Evolutionary conservation across 1,140 invertebrate species (phyloP).

Genomic region (Magallana gigas): DNA sequence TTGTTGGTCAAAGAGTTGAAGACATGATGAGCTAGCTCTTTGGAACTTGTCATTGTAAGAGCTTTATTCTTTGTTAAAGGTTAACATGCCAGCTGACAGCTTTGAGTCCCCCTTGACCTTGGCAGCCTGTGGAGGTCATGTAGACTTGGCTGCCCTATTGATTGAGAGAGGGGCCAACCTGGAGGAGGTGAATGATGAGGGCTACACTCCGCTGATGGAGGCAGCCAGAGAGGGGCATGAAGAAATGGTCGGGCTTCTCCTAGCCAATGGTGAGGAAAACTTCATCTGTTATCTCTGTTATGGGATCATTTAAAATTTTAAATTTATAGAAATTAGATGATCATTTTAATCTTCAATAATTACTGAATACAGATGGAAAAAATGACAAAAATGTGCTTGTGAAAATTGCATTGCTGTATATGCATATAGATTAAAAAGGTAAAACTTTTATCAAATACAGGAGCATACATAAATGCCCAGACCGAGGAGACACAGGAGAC

Average conservation of each 20-base stretch:
- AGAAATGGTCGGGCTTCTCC: conserved; percentile 96
- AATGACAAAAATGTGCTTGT: too few relatives aligned
- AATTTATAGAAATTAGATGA: too few relatives aligned
- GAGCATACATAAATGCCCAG: conserved; percentile 97
- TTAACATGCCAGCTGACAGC: conserved; percentile 99
- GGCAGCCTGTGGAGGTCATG: conserved; percentile 98
- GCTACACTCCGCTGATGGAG: conserved; percentile 98
- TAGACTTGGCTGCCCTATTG: conserved; percentile 94
- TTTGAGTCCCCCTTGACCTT: conserved; percentile 99
- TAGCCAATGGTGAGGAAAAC: conserved; percentile 88
- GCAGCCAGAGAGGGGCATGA: conserved; percentile 98
- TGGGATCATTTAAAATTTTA: too few relatives aligned
- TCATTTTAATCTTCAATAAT: too few relatives aligned
- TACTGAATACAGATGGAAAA: too few relatives aligned
- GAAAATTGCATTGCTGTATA: neutral
- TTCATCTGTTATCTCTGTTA: too few relatives aligned
- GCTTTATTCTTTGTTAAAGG: conserved; percentile 79
- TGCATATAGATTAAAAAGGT: neutral
- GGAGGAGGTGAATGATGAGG: conserved; percentile 99
- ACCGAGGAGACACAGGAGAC: conserved; percentile 99
- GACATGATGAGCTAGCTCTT: neutral
- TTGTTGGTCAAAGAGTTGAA: neutral
- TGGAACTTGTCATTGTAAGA: neutral
- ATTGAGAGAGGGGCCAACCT: conserved; percentile 98
- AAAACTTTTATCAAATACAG: conserved; percentile 76